Conservation (phyloP, 2,888 invertebrate species). For the Drosophila fulvimacula region DNA sequence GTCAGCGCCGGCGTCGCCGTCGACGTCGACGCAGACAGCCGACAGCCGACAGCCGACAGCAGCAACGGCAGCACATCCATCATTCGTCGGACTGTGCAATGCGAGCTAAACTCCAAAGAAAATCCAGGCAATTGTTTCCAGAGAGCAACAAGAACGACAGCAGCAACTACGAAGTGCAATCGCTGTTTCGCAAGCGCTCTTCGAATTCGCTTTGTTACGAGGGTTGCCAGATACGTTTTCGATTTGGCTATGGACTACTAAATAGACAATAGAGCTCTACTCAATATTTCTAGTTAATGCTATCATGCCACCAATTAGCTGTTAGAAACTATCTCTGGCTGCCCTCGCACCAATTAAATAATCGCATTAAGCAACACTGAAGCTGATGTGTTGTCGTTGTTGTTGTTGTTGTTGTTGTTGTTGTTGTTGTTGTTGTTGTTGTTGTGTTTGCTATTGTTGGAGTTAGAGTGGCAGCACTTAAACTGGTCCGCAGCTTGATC, state of each 20-base stretch:
- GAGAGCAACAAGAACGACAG: slow-evolving; percentile 31
- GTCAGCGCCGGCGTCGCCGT: slow-evolving; percentile 23
- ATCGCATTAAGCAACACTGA: slow-evolving; percentile 27
- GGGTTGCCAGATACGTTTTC: slow-evolving; percentile 12
- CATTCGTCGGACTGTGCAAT: slow-evolving; percentile 61
- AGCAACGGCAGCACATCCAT: slow-evolving; percentile 64
- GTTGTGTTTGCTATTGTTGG: slow-evolving; percentile 39
- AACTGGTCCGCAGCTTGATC: slow-evolving; percentile 71
- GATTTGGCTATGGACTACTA: neutral
- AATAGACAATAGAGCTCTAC: neutral
- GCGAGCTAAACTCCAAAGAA: slow-evolving; percentile 42
- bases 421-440: no score
- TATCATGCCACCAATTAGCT: neutral
- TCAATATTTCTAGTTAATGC: neutral
- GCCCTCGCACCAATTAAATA: slow-evolving; percentile 42
- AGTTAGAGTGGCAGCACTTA: slow-evolving; percentile 47
- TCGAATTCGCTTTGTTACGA: slow-evolving; percentile 29
- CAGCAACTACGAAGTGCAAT: slow-evolving; percentile 37
- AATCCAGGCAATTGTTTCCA: slow-evolving; percentile 54
- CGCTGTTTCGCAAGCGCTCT: slow-evolving; percentile 40
- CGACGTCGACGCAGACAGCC: slow-evolving; percentile 18
- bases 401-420: slow-evolving; percentile 35
- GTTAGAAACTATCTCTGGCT: neutral
- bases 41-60: no score
- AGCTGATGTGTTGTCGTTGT: slow-evolving; percentile 22